Evolutionary conservation across 2,888 invertebrate species (phyloP), one percentile per base, ranked within the genome.

Genomic region (Chloromyia formosa): DNA sequence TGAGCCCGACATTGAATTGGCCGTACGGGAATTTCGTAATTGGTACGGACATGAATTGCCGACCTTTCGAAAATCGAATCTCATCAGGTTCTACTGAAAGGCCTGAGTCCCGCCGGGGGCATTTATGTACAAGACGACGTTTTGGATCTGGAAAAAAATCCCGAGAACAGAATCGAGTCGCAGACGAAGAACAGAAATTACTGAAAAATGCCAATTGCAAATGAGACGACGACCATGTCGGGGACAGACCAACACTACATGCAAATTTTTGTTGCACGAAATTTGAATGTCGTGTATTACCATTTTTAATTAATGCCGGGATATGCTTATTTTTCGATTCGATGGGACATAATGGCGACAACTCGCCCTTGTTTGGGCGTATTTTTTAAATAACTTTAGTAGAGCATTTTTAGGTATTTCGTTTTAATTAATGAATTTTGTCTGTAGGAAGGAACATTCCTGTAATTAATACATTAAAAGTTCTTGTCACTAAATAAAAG

Each of bases 31-130:
- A 49, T 69, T 68, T 74, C 69, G 54, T 66, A 74, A 74, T 69
- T 74, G 74, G 74, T 61, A 74, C 66, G 61, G 42, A 16, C 68
- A 74, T 68, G 74, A 74, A 35, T 69, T 74, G 49, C 18, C 69
- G 12, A 49, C 35, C 7, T 12, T 74, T 56, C 64, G 60, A 66
- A 74, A 60, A 58, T 74, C 74, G 16, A 74, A 66, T 58, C 64
- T 74, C 16, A 64, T 74, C 35, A 62, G 40, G 60, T 74, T 74
- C 42, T 60, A 42, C 18, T 73, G 18, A 73, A 73, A 45, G 16
- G 27, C 27, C 27, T 35, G 27, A 35, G 27, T 7, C 27, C 7
- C 27, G 27, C 3, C 27, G 27, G 3, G 27, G 7, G 27, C 7
- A 35, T 35, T 35, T 7, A 4, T 35, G 2, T 35, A 35, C 27